phyloP scores from a whole-genome alignment of 2,888 invertebrate genomes.

The Ligdia adustata region DNA sequence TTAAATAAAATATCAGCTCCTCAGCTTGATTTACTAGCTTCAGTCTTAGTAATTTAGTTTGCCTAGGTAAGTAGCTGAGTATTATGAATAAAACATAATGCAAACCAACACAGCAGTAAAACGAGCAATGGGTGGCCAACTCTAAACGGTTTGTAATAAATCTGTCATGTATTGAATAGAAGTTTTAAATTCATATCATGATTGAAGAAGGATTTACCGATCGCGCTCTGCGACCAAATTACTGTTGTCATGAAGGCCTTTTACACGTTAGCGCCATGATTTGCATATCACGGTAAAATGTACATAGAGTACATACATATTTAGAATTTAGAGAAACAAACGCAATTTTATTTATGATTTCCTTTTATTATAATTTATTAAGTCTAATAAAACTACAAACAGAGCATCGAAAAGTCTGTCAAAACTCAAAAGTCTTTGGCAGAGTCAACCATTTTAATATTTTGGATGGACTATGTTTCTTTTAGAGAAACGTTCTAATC shows the following conservation, averaged over 20 bases:
- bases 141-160: constrained; percentile 41
- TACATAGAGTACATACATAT: no score
- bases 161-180: constrained; percentile 34
- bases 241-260: constrained; percentile 33
- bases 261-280: constrained; percentile 47
- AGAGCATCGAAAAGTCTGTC: no score
- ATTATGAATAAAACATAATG: constrained; percentile 35
- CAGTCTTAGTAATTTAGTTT: constrained; percentile 34
- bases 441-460: no score
- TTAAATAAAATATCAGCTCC: no score
- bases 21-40: constrained; percentile 2
- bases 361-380: no score
- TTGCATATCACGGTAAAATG: constrained; percentile 29
- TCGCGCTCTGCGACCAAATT: constrained; percentile 45
- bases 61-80: constrained; percentile 25
- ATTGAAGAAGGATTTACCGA: constrained; percentile 44
- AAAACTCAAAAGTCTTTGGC: no score
- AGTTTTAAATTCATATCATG: constrained; percentile 55
- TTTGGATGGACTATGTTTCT: no score
- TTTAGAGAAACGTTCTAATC: no score
- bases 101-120: constrained; percentile 31
- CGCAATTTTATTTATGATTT: no score
- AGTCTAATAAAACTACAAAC: no score
- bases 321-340: no score
- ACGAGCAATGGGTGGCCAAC: constrained; percentile 33